A percentile compares a stretch with the other conserved stretches of the same genome.
Conservation (phyloP, 2,113 vertebrate species). For the Macroglossus sobrinus region DNA sequence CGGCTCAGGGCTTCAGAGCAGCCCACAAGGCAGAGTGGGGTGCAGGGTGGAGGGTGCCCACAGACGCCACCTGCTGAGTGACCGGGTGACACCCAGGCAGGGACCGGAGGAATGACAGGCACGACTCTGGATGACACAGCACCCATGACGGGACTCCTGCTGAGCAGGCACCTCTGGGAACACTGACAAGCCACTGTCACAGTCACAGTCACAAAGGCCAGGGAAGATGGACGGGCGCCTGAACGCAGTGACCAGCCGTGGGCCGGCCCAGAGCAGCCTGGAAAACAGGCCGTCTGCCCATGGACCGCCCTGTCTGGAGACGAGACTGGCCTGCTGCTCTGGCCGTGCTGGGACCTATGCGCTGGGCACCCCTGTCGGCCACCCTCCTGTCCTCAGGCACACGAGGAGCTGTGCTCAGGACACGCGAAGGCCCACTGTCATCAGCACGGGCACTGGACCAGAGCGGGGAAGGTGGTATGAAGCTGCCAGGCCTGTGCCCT, state of each 20-base stretch:
- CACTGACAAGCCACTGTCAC: not conserved
- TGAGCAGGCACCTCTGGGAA: not conserved
- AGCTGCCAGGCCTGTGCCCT: not conserved
- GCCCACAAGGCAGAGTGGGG: not conserved
- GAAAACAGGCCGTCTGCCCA: too few species aligned
- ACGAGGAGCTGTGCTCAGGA: too few species aligned
- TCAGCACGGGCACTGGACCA: not conserved
- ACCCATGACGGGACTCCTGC: not conserved
- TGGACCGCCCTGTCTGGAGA: not conserved
- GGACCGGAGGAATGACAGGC: not conserved
- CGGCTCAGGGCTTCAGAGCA: too few species aligned
- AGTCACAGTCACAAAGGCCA: rapidly evolving
- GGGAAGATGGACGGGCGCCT: not conserved
- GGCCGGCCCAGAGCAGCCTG: not conserved
- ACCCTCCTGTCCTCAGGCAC: too few species aligned
- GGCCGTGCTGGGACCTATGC: too few species aligned
- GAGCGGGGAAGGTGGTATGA: rapidly evolving
- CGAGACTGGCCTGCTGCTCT: not conserved
- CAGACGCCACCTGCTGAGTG: not conserved
- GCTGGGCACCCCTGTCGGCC: too few species aligned
- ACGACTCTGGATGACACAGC: not conserved
- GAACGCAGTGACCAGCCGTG: rapidly evolving
- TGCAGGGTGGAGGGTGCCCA: rapidly evolving
- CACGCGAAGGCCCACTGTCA: too few species aligned
- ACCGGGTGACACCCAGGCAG: not conserved